These are phyloP conservation scores for Anarhynchus alexandrinus DNA, from an alignment of 2,113 vertebrate genomes.

Conservation along the genomic window DNA sequence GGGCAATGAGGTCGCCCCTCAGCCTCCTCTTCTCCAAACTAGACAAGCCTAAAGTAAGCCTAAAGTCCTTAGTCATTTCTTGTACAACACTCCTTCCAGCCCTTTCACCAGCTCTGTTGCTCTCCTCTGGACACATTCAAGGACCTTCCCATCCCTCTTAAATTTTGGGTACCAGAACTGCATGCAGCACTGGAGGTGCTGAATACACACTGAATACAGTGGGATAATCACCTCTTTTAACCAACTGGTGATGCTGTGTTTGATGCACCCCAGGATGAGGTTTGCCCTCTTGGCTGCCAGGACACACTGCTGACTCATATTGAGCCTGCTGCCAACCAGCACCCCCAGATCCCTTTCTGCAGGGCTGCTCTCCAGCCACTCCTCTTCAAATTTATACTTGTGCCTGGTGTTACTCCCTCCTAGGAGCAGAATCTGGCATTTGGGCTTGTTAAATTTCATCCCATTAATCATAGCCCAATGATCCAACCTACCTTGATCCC, in stretches of 20 bases:
- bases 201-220: no score
- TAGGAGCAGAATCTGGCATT: not conserved
- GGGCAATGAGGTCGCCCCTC: not conserved
- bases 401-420: fast-evolving
- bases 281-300: not conserved
- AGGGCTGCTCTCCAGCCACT: not conserved
- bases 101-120: not conserved
- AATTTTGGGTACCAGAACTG: no score
- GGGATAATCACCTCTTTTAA: not conserved
- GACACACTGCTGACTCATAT: not conserved
- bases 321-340: not conserved
- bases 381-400: not conserved
- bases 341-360: not conserved
- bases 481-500: not conserved
- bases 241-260: not conserved
- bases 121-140: fast-evolving
- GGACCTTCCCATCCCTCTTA: not conserved
- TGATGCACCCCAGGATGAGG: fast-evolving
- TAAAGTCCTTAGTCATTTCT: fast-evolving
- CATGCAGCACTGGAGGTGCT: not conserved
- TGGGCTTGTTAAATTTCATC: not conserved
- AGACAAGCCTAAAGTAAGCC: not conserved
- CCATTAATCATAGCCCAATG: not conserved
- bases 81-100: not conserved
- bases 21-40: not conserved